phyloP scores from a whole-genome alignment of 1,140 invertebrate species.

The Drosophila seguyi region DNA sequence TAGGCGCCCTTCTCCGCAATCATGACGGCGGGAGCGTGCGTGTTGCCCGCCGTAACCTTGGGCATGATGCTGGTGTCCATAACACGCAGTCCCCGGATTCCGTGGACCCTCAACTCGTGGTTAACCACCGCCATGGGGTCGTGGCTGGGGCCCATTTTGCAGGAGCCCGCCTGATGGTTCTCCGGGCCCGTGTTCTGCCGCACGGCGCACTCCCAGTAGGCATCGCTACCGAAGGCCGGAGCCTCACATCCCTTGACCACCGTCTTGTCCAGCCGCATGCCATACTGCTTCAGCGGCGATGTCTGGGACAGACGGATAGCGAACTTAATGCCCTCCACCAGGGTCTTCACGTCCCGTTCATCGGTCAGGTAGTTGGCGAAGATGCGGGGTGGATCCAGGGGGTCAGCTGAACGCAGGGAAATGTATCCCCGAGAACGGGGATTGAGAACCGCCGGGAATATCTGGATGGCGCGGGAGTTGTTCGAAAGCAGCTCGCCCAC shows the following conservation, averaged over 20 bases:
- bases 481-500: slow-evolving; percentile 90
- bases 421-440: slow-evolving; percentile 93
- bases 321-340: slow-evolving; percentile 92
- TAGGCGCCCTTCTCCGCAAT: slow-evolving; percentile 89
- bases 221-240: slow-evolving; percentile 90
- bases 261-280: slow-evolving; percentile 90
- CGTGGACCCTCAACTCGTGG: slow-evolving; percentile 86
- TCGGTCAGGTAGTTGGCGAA: slow-evolving; percentile 93
- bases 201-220: slow-evolving; percentile 93
- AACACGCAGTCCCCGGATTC: slow-evolving; percentile 86
- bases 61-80: slow-evolving; percentile 89
- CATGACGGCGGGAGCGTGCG: slow-evolving; percentile 88
- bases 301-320: slow-evolving; percentile 89
- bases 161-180: slow-evolving; percentile 93
- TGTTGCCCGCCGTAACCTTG: slow-evolving; percentile 88
- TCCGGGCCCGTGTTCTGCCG: slow-evolving; percentile 91
- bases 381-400: slow-evolving; percentile 92
- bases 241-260: slow-evolving; percentile 90
- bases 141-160: slow-evolving; percentile 87
- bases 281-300: slow-evolving; percentile 89
- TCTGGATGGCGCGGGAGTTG: slow-evolving; percentile 88
- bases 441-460: slow-evolving; percentile 89
- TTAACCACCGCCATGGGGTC: slow-evolving; percentile 88
- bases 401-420: slow-evolving; percentile 90
- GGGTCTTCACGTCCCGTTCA: slow-evolving; percentile 89